phyloP scores from a whole-genome alignment of 2,797 vertebrate species.

The Rhincodon typus region DNA sequence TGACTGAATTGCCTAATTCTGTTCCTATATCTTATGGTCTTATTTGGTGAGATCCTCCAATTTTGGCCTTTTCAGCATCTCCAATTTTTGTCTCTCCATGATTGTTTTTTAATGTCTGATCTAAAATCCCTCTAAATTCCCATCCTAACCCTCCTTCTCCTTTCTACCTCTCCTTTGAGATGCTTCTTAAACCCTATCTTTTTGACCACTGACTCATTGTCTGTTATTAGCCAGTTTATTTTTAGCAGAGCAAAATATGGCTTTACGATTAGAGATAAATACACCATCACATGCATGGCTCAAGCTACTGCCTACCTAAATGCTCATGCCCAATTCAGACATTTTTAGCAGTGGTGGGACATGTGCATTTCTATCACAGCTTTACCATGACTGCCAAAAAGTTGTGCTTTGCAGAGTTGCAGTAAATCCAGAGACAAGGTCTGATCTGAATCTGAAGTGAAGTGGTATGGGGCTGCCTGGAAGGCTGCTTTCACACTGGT shows the following conservation, averaged over 20 bases:
- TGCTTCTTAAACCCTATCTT: neutral
- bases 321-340: neutral
- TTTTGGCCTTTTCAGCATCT: neutral
- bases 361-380: neutral
- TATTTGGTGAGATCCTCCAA: neutral
- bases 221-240: neutral
- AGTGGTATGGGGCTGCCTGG: neutral
- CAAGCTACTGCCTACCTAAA: neutral
- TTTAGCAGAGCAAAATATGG: neutral
- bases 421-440: neutral
- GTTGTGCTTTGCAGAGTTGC: neutral
- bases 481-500: neutral
- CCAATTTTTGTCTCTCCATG: neutral
- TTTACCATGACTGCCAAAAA: neutral
- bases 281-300: neutral
- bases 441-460: neutral
- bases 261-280: neutral
- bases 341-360: neutral
- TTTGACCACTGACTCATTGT: neutral
- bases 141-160: neutral
- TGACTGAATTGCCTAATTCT: too few relatives aligned
- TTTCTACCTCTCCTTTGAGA: too few relatives aligned
- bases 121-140: neutral
- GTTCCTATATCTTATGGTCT: too few relatives aligned
- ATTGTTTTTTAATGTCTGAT: neutral